These are phyloP conservation scores for Mormyrus lacerda DNA, from an alignment of 2,113 vertebrate genomes.

Conservation along the genomic window DNA sequence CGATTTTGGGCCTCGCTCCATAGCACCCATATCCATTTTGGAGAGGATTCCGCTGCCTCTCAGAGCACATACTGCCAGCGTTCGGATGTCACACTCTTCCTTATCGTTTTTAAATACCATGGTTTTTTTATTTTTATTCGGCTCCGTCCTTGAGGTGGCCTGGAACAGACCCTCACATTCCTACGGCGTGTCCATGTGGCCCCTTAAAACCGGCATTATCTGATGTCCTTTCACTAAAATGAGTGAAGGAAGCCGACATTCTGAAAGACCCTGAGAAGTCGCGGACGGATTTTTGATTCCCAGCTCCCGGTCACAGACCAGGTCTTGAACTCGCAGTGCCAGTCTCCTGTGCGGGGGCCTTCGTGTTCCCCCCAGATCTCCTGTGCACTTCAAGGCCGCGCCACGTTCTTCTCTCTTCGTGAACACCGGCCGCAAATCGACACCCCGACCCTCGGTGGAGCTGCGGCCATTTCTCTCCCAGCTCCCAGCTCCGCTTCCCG, in stretches of 20 bases:
- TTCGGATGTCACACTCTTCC: not conserved
- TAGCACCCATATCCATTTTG: not conserved
- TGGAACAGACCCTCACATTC: not conserved
- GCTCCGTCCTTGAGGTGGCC: not conserved
- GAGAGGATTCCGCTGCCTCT: not conserved
- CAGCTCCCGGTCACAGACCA: not conserved
- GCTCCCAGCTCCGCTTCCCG: not conserved
- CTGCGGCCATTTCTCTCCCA: not conserved
- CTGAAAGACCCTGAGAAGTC: not conserved
- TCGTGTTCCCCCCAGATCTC: not conserved
- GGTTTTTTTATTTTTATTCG: not conserved
- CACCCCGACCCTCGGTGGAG: not conserved
- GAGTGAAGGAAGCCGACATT: not conserved
- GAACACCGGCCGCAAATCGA: not conserved
- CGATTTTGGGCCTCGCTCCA: not conserved
- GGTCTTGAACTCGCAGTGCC: constrained; percentile 18
- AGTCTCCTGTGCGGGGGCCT: not conserved
- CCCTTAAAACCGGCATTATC: not conserved
- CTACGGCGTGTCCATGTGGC: not conserved
- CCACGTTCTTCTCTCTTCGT: constrained; percentile 6
- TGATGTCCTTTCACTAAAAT: not conserved
- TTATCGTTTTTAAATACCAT: constrained; percentile 1
- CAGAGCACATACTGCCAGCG: not conserved
- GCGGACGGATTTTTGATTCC: not conserved
- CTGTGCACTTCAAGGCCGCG: constrained; percentile 7